These are phyloP conservation scores for Sporophila hypoxantha DNA, from an alignment of 2,113 vertebrate species.

Conservation along the genomic window DNA sequence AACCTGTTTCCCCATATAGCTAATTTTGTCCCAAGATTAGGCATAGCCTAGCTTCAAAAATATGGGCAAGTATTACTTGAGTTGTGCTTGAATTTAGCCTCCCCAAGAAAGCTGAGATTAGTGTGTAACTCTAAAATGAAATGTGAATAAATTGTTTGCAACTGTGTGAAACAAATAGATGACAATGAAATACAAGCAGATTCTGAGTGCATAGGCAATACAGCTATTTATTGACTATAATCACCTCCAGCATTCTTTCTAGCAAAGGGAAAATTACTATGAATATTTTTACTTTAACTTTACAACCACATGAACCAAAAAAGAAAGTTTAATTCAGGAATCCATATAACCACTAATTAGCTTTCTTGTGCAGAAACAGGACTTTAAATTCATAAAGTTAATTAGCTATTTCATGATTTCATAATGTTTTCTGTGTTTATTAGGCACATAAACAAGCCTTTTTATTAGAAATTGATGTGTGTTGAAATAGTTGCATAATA, in stretches of 20 bases:
- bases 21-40: background rate
- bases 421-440: slow-evolving; percentile 44
- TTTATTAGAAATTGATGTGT: slow-evolving; percentile 38
- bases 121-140: background rate
- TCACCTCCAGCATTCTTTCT: background rate
- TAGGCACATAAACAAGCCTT: slow-evolving; percentile 27
- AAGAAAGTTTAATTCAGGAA: background rate
- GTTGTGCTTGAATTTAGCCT: background rate
- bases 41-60: background rate
- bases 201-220: background rate
- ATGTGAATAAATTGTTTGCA: background rate
- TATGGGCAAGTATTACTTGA: background rate
- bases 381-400: slow-evolving; percentile 54
- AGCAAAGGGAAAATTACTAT: background rate
- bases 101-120: background rate
- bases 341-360: slow-evolving; percentile 43
- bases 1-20: background rate
- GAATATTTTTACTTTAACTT: slow-evolving; percentile 12
- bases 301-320: background rate
- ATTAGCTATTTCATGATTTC: slow-evolving; percentile 46
- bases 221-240: background rate
- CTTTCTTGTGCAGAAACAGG: slow-evolving; percentile 34
- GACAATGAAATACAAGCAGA: background rate
- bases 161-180: background rate
- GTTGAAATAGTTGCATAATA: background rate